Evolutionary conservation across 2,888 invertebrate genomes (phyloP).

Genomic region (Hirtodrosophila histrioides): DNA sequence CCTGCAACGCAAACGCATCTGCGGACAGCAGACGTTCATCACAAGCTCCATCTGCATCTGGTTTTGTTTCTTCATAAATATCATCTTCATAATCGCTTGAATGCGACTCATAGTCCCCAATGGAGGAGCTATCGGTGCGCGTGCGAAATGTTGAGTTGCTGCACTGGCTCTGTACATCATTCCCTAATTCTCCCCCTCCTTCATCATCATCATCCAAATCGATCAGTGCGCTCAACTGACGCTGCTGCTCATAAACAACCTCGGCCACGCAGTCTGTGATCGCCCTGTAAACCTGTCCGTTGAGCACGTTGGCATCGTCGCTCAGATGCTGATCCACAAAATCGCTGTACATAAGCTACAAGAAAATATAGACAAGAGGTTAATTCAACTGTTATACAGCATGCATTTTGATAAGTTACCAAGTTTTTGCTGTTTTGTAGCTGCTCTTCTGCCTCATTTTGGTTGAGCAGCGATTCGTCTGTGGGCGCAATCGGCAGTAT

Average conservation of each 20-base stretch:
- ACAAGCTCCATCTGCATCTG: neutral
- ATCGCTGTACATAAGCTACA: slow-evolving; percentile 78
- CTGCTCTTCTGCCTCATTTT: slow-evolving; percentile 61
- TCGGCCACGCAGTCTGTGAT: slow-evolving; percentile 61
- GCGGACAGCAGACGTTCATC: slow-evolving; percentile 15
- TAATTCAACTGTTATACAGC: too few relatives aligned
- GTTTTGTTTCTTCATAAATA: slow-evolving; percentile 22
- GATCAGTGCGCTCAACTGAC: slow-evolving; percentile 45
- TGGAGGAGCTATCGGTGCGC: slow-evolving; percentile 83
- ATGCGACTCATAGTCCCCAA: slow-evolving; percentile 84
- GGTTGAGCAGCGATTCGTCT: slow-evolving; percentile 70
- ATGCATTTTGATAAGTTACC: slow-evolving; percentile 47
- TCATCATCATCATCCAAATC: slow-evolving; percentile 38
- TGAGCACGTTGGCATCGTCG: slow-evolving; percentile 65
- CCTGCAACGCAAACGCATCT: slow-evolving; percentile 10
- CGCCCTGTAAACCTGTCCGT: slow-evolving; percentile 64
- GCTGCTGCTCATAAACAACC: slow-evolving; percentile 51
- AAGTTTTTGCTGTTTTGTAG: slow-evolving; percentile 71
- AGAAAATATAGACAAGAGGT: too few relatives aligned
- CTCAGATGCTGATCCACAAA: slow-evolving; percentile 69
- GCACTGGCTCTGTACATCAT: slow-evolving; percentile 72
- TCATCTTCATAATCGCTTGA: slow-evolving; percentile 83
- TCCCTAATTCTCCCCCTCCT: slow-evolving; percentile 29
- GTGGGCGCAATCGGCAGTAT: slow-evolving; percentile 82
- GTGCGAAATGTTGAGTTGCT: slow-evolving; percentile 81